Conservation (phyloP, 2,113 vertebrate genomes). For the Mus pahari region DNA sequence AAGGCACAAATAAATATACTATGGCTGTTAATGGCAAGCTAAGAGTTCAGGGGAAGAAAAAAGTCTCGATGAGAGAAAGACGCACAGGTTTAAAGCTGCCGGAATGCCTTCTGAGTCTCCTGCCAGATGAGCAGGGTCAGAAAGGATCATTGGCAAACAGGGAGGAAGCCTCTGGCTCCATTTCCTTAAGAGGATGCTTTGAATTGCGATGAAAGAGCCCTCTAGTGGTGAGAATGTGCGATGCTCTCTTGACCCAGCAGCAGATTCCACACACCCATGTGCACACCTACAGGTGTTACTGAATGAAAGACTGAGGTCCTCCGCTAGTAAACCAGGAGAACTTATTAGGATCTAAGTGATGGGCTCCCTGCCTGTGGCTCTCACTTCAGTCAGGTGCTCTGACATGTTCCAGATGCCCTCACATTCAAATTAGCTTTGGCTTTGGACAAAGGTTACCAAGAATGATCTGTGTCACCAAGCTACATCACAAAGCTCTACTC, state of each 20-base stretch:
- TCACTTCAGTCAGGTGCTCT: slow-evolving; percentile 60
- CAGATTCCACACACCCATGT: background rate
- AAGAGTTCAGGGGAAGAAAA: background rate
- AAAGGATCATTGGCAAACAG: slow-evolving; percentile 3
- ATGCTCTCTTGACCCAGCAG: background rate
- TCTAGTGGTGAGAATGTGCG: slow-evolving; percentile 63
- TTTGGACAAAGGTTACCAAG: background rate
- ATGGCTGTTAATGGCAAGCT: background rate
- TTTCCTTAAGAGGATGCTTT: background rate
- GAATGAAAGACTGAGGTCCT: slow-evolving; percentile 77
- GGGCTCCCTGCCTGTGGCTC: slow-evolving; percentile 12
- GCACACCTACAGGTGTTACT: slow-evolving; percentile 48
- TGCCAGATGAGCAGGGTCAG: slow-evolving; percentile 4
- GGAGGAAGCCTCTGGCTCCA: background rate
- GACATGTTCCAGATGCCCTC: background rate
- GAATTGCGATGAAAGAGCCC: slow-evolving; percentile 55
- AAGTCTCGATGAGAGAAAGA: slow-evolving; percentile 25
- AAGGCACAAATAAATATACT: too few relatives aligned
- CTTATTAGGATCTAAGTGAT: background rate
- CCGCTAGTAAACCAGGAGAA: slow-evolving; percentile 58
- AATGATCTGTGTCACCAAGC: background rate
- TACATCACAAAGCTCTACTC: background rate
- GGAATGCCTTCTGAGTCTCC: background rate
- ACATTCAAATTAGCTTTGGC: background rate
- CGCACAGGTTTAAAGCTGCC: background rate